Evolutionary conservation across 1,140 invertebrate species (phyloP).

Genomic region (Neoseiulus cucumeris): DNA sequence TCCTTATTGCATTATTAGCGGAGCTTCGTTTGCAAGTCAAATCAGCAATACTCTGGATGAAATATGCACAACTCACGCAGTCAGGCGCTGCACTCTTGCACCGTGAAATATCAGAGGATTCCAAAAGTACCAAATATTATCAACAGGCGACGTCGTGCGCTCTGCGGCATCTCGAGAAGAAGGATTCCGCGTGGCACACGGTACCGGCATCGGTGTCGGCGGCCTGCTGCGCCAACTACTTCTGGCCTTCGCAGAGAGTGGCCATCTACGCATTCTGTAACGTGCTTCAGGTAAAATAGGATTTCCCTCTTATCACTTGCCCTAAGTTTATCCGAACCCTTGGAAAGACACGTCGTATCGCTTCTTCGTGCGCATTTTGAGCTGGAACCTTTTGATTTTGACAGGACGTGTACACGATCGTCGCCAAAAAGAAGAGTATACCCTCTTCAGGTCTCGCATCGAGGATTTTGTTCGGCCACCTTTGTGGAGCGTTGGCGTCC

Average conservation of each 20-base stretch:
- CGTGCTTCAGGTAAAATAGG: background rate
- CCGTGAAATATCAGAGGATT: too few species aligned
- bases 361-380: too few species aligned
- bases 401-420: background rate
- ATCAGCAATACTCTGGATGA: too few species aligned
- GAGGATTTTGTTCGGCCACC: background rate
- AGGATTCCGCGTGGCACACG: background rate
- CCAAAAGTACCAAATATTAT: background rate
- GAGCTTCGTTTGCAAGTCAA: too few species aligned
- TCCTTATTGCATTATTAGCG: too few species aligned
- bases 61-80: too few species aligned
- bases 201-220: background rate
- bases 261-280: conserved; percentile 1
- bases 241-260: background rate
- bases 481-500: background rate
- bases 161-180: background rate
- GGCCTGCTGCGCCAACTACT: background rate
- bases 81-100: too few species aligned
- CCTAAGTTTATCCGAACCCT: too few species aligned
- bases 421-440: background rate
- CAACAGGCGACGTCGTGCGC: background rate
- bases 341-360: too few species aligned
- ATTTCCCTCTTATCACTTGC: background rate
- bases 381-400: too few species aligned
- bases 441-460: background rate